Evolutionary conservation across 1,140 invertebrate genomes (phyloP).

Genomic region (Cydia amplana): DNA sequence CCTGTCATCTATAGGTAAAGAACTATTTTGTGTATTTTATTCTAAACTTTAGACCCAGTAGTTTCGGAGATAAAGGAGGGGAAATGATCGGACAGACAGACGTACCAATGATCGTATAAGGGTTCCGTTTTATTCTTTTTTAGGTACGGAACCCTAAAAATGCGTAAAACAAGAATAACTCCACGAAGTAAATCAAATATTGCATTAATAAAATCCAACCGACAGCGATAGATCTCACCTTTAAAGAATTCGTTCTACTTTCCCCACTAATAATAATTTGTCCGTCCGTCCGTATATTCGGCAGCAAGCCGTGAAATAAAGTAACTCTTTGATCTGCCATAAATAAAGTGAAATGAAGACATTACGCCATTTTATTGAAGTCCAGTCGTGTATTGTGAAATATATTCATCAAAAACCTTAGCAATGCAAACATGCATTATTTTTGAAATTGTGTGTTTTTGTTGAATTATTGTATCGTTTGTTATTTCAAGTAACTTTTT

Average conservation of each 20-base stretch:
- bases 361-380: neutral
- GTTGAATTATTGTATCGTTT: too few species aligned
- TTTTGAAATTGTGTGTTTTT: too few species aligned
- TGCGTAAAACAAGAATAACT: neutral
- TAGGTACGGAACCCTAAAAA: neutral
- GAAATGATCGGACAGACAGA: too few species aligned
- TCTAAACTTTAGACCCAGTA: too few species aligned
- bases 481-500: too few species aligned
- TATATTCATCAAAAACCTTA: neutral
- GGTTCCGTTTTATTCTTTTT: too few species aligned
- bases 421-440: constrained; percentile 7
- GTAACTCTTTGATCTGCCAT: neutral
- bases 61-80: too few species aligned
- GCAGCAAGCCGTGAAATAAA: neutral
- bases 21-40: too few species aligned
- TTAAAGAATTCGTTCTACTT: neutral
- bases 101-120: too few species aligned
- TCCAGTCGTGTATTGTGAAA: neutral
- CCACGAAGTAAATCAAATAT: neutral
- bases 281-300: neutral
- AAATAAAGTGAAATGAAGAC: constrained; percentile 4
- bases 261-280: neutral
- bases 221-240: constrained; percentile 7
- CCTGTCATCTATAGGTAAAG: too few species aligned
- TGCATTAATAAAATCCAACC: neutral